These are phyloP conservation scores for Parnassius apollo DNA, from an alignment of 2,888 invertebrate genomes.

Conservation along the genomic window DNA sequence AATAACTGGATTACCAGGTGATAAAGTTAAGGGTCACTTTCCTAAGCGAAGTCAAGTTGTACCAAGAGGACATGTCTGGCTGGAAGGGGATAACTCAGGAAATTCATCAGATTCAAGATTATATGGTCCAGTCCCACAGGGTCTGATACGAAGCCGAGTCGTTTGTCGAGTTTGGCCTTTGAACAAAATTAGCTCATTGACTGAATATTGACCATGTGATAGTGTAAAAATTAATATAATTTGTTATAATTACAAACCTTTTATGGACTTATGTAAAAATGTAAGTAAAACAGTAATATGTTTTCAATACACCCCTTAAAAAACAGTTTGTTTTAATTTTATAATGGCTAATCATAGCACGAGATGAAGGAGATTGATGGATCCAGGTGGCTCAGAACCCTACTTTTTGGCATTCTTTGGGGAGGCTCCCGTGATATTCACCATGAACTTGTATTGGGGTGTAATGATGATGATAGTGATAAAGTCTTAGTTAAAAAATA, in stretches of 20 bases:
- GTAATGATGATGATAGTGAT: too few species aligned
- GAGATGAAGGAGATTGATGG: too few species aligned
- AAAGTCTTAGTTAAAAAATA: too few species aligned
- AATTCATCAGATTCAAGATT: constrained; percentile 93
- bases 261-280: too few species aligned
- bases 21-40: constrained; percentile 79
- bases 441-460: too few species aligned
- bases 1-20: constrained; percentile 88
- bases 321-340: too few species aligned
- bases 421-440: too few species aligned
- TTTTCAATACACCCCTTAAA: too few species aligned
- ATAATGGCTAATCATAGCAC: too few species aligned
- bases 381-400: too few species aligned
- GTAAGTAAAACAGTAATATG: too few species aligned
- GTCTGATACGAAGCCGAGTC: constrained; percentile 90
- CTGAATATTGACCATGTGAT: constrained; percentile 41
- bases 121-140: constrained; percentile 94
- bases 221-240: background rate
- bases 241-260: background rate
- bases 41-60: constrained; percentile 79
- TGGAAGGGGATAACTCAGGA: constrained; percentile 92
- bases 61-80: constrained; percentile 93
- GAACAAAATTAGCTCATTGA: constrained; percentile 65
- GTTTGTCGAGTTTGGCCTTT: constrained; percentile 91
- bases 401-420: too few species aligned